phyloP scores from a whole-genome alignment of 2,113 vertebrate genomes.

The Peromyscus californicus region DNA sequence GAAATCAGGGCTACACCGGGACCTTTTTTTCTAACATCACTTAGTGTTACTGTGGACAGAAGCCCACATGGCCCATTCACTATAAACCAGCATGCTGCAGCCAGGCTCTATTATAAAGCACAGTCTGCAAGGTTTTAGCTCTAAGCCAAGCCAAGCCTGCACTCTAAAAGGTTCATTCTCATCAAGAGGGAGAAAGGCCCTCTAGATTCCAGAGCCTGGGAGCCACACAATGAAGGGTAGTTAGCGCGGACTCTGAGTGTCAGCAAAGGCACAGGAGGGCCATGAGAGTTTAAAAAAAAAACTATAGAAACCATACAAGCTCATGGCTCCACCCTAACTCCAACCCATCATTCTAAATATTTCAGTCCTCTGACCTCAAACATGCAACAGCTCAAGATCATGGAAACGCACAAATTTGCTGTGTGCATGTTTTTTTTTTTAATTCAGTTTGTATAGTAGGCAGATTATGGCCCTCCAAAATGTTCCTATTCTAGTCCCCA shows the following conservation, averaged over 20 bases:
- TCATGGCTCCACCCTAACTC: not conserved
- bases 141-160: not conserved
- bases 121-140: not conserved
- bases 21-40: not conserved
- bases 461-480: not conserved
- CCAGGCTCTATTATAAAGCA: not conserved
- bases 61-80: not conserved
- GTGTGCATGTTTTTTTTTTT: not conserved
- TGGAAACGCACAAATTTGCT: not conserved
- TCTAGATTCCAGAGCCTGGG: not conserved
- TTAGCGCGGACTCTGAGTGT: not conserved
- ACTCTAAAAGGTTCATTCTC: slow-evolving; percentile 16
- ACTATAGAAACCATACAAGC: not conserved
- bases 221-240: slow-evolving; percentile 3
- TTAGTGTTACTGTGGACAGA: slow-evolving; percentile 28
- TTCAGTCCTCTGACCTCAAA: slow-evolving; percentile 15
- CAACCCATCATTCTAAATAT: not conserved
- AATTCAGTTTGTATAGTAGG: not conserved
- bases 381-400: not conserved
- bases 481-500: not conserved
- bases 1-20: not conserved
- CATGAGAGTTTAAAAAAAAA: not conserved
- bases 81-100: not conserved
- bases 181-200: slow-evolving; percentile 12
- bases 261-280: not conserved